phyloP scores from a whole-genome alignment of 1,140 invertebrate species.

The Aphis gossypii region DNA sequence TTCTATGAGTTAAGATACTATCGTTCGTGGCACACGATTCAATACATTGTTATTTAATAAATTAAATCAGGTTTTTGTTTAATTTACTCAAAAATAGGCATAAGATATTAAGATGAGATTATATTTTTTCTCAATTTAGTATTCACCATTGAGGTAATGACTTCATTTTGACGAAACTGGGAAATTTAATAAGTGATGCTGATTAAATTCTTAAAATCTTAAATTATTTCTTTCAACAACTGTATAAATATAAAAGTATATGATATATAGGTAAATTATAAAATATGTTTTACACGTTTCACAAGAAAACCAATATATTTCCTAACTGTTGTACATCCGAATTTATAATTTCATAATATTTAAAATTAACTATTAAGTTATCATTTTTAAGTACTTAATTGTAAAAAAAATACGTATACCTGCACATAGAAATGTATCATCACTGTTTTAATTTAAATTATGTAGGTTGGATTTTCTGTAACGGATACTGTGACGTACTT shows the following conservation, averaged over 20 bases:
- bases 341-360: neutral
- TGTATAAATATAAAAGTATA: no score
- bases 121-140: no score
- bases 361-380: neutral
- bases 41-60: neutral
- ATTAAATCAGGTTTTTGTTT: neutral
- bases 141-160: no score
- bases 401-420: neutral
- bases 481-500: slow-evolving; percentile 93
- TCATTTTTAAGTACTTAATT: neutral
- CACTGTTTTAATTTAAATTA: neutral
- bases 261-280: no score
- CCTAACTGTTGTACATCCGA: neutral
- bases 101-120: neutral
- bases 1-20: neutral
- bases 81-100: neutral
- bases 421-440: neutral
- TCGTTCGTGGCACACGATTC: neutral
- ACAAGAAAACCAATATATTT: neutral
- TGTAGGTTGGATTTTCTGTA: slow-evolving; percentile 91
- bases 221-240: no score
- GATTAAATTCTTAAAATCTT: no score
- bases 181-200: no score
- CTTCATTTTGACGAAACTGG: no score
- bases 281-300: no score